These are phyloP conservation scores for Adelges cooleyi DNA, from an alignment of 1,140 invertebrate genomes.

Conservation along the genomic window DNA sequence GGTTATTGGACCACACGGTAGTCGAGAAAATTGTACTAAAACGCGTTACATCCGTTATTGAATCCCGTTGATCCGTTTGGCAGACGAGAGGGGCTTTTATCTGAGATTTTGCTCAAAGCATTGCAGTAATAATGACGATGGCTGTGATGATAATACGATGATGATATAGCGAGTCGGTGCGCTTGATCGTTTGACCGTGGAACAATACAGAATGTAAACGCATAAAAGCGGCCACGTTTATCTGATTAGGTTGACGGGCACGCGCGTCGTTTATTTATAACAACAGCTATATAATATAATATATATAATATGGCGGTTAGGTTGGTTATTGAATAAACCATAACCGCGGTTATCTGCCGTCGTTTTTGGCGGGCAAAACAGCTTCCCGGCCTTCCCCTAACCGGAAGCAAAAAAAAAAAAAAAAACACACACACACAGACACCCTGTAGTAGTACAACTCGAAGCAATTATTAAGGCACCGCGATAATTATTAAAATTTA, in stretches of 20 bases:
- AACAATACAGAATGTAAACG: too few relatives aligned
- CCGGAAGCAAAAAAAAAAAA: not conserved
- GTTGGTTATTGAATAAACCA: conserved; percentile 26
- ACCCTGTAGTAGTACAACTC: not conserved
- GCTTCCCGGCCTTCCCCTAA: not conserved
- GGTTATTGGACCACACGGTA: too few relatives aligned
- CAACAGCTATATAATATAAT: not conserved
- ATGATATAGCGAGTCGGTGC: not conserved
- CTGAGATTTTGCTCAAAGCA: too few relatives aligned
- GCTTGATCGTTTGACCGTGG: not conserved
- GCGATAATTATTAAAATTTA: conserved; percentile 26
- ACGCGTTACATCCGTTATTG: too few relatives aligned
- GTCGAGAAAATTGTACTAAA: too few relatives aligned
- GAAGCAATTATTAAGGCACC: conserved; percentile 5
- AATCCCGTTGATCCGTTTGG: too few relatives aligned
- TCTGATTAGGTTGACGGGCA: conserved; percentile 5
- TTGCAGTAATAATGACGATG: too few relatives aligned
- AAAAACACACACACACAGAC: not conserved
- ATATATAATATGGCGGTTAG: too few relatives aligned
- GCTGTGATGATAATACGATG: too few relatives aligned
- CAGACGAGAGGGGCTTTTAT: too few relatives aligned
- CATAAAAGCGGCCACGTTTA: not conserved
- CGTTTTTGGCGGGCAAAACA: not conserved
- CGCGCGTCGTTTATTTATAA: not conserved
- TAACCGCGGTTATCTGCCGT: not conserved